A percentile compares a stretch with the other conserved stretches of the same genome.
Conservation (phyloP, 1,140 invertebrate genomes). For the Anastrepha obliqua region DNA sequence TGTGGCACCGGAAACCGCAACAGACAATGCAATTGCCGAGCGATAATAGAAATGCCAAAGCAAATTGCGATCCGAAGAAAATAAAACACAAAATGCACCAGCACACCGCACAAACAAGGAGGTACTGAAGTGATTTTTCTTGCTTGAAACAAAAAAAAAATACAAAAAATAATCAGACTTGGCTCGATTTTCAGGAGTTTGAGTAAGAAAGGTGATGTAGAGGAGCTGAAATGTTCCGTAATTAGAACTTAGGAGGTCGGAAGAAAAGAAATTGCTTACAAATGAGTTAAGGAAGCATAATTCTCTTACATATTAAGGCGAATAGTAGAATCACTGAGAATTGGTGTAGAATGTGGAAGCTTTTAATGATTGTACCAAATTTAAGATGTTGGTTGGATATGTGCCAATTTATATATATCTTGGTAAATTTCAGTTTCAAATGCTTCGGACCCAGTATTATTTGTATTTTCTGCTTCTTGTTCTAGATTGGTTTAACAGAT, state of each 20-base stretch:
- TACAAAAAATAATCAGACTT: background rate
- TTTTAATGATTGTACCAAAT: too few relatives aligned
- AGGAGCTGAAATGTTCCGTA: background rate
- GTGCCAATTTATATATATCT: too few relatives aligned
- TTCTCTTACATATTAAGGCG: too few relatives aligned
- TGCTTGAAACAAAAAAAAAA: background rate
- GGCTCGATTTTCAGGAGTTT: background rate
- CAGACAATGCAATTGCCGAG: background rate
- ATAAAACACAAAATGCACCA: background rate
- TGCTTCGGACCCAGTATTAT: too few relatives aligned
- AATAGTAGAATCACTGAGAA: background rate
- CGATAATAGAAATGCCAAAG: background rate
- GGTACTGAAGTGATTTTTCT: background rate
- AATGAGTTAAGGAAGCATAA: background rate
- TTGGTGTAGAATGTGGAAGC: background rate
- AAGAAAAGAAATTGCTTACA: background rate
- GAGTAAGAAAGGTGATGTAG: background rate
- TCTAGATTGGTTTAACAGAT: too few relatives aligned
- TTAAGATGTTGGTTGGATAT: too few relatives aligned
- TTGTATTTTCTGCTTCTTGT: too few relatives aligned
- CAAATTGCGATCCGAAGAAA: constrained; percentile 1
- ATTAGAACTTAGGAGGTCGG: background rate
- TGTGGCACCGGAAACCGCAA: constrained; percentile 6
- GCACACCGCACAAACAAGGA: background rate
- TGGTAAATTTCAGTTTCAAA: too few relatives aligned